Percentiles rank a stretch among this genome's conserved stretches.
Conservation (phyloP, 2,113 vertebrate species). For the Nesogale talazaci region DNA sequence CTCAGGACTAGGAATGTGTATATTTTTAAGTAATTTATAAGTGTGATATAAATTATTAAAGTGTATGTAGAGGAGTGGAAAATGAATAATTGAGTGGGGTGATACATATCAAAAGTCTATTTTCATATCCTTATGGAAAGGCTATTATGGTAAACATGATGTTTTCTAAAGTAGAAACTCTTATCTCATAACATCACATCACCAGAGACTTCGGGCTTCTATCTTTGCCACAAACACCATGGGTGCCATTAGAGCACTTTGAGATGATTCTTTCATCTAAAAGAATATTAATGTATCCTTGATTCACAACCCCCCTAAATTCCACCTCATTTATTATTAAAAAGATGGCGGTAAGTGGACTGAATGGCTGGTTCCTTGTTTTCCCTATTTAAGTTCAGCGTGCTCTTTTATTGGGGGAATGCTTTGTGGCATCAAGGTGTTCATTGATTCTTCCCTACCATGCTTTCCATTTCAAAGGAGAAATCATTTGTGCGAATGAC, state of each 20-base stretch:
- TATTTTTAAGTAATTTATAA: neutral
- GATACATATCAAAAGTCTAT: neutral
- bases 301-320: neutral
- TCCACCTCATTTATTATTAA: slow-evolving; percentile 2
- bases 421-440: neutral
- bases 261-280: neutral
- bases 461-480: neutral
- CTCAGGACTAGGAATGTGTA: neutral
- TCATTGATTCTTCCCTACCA: neutral
- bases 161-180: neutral
- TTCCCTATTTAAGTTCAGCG: neutral
- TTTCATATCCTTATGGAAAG: neutral
- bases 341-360: neutral
- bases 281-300: neutral
- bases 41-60: neutral
- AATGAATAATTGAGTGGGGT: neutral
- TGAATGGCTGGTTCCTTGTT: neutral
- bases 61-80: neutral
- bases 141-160: neutral
- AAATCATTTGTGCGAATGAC: too few relatives aligned
- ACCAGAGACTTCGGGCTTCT: neutral
- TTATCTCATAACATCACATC: neutral
- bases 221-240: neutral
- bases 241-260: neutral
- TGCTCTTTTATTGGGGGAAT: neutral